These are phyloP conservation scores for Heteromyza rotundicornis DNA, from an alignment of 2,888 invertebrate genomes.

Conservation along the genomic window DNA sequence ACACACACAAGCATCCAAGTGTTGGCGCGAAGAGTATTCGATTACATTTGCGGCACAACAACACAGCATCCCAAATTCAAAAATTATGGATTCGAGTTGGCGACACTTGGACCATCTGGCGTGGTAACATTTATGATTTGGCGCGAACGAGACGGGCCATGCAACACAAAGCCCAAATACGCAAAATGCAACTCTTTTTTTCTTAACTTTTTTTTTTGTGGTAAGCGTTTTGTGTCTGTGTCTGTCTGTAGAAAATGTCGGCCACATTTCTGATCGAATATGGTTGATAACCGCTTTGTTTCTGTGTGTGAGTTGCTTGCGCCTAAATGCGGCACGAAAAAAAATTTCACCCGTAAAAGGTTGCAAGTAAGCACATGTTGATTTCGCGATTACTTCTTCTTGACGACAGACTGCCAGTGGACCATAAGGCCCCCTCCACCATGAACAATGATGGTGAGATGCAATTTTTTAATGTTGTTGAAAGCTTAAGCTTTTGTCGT, in stretches of 20 bases:
- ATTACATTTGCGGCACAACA: slow-evolving; percentile 10
- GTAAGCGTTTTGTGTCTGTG: slow-evolving; percentile 9
- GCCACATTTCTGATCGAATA: slow-evolving; percentile 12
- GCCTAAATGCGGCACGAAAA: neutral
- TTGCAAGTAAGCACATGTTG: neutral
- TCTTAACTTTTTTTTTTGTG: slow-evolving; percentile 13
- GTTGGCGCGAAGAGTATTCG: neutral
- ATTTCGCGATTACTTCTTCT: neutral
- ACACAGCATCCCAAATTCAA: neutral
- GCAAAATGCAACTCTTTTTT: neutral
- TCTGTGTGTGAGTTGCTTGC: neutral
- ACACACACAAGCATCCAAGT: neutral
- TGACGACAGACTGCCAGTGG: neutral
- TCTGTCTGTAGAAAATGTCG: slow-evolving; percentile 8
- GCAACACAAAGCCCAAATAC: neutral
- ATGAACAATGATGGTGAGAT: slow-evolving; percentile 2
- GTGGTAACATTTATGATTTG: neutral
- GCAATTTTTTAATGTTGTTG: neutral
- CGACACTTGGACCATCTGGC: slow-evolving; percentile 6
- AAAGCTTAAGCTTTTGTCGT: neutral
- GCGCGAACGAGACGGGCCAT: neutral
- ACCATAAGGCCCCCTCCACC: neutral
- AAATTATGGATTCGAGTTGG: neutral
- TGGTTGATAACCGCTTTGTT: slow-evolving; percentile 8
- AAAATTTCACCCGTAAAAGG: slow-evolving; percentile 3